phyloP scores from a whole-genome alignment of 2,797 vertebrate species.

The Myotis myotis region DNA sequence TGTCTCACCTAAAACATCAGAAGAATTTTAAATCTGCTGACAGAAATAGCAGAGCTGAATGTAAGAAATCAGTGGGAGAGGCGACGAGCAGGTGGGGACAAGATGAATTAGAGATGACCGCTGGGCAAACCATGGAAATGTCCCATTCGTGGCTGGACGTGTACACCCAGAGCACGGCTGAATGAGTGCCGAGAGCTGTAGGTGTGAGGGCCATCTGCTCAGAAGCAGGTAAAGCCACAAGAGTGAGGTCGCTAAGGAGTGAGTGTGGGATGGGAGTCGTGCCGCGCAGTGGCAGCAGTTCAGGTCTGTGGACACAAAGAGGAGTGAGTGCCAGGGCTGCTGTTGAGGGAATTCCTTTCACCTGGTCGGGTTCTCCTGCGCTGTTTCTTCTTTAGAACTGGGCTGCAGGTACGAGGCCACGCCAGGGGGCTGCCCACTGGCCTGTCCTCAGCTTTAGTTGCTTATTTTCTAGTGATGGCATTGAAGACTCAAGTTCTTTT shows the following conservation, averaged over 20 bases:
- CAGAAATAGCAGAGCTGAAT: neutral
- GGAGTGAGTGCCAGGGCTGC: neutral
- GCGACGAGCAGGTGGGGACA: neutral
- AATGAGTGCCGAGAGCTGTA: neutral
- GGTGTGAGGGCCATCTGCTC: neutral
- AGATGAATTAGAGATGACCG: neutral
- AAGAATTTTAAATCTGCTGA: neutral
- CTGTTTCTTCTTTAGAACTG: neutral
- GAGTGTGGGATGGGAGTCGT: neutral
- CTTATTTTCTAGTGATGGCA: neutral
- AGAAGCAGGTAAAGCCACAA: neutral
- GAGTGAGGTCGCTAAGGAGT: neutral
- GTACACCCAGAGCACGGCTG: rapidly evolving
- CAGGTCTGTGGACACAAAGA: neutral
- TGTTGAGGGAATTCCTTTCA: neutral
- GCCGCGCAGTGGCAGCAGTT: rapidly evolving
- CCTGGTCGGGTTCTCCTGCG: neutral
- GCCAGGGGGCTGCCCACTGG: rapidly evolving
- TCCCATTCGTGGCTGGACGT: neutral
- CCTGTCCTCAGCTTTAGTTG: neutral
- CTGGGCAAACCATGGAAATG: neutral
- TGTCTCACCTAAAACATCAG: neutral
- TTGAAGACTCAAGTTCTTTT: neutral
- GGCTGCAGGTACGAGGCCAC: neutral
- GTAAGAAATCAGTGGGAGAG: neutral